Evolutionary conservation across 2,113 vertebrate genomes (phyloP), one percentile per base, ranked within the genome.

Genomic region (Todiramphus saurophagus): DNA sequence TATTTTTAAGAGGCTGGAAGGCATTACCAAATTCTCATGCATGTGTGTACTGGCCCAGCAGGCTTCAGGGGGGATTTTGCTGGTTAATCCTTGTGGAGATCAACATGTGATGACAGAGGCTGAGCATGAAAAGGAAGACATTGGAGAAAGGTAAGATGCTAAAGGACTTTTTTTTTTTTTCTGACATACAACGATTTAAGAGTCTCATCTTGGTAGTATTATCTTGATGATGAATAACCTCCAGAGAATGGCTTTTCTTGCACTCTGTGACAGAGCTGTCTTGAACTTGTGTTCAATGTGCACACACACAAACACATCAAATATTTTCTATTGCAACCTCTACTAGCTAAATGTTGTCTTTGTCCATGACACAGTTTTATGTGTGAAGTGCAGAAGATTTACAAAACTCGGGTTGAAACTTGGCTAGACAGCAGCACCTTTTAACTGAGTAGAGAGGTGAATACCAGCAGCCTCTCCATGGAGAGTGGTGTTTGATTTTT

Each of bases 1-100:
- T 35, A 55, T 79, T 84, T 83, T 60, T 37, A 33, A n/a, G 35
- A 64, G 18, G 21, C 24, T 83, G 66, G 44, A 55, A 84, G 25
- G 23, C 2, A 0, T 64, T 81, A 60, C 21, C 0, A 0, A 25
- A 31, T 91, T 81, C 55, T 81, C 16, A 16, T 11, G 11, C 39
- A 23, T 75, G 39, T 63, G 41, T 78, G 31, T 24, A 55, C 44
- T 63, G 51, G 30, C 50, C 58, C 27, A 17, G 30, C 15, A 30
- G 30, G 62, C 37, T 73, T 63, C 33, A 62, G 51, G 21, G 31
- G 16, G 9, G 31, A 63, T 85, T 59, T 76, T 33, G 7, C 37
- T 59, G 15, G 23, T 88, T 90, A 85, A 85, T 55, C 30, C 37
- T 90, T 60, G 46, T 8, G 58, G 69, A 82, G 28, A 50, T 37